phyloP scores from a whole-genome alignment of 2,888 invertebrate species.

The Cotesia congregata region DNA sequence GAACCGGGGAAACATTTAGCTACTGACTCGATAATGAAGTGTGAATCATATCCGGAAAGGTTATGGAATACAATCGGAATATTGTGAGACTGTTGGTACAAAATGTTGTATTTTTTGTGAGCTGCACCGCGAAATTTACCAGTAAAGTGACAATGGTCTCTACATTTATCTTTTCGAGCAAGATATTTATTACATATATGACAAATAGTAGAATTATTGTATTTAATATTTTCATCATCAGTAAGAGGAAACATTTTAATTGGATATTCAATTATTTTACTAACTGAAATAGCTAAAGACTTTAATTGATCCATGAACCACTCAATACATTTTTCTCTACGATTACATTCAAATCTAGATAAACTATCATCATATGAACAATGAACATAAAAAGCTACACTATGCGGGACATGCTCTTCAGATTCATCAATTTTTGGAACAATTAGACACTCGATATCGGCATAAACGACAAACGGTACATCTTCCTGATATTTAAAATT shows the following conservation, averaged over 20 bases:
- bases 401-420: constrained; percentile 38
- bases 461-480: constrained; percentile 42
- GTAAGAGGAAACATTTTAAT: constrained; percentile 34
- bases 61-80: constrained; percentile 21
- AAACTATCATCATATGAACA: constrained; percentile 32
- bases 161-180: not conserved
- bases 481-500: constrained; percentile 38
- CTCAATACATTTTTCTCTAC: not conserved
- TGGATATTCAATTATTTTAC: constrained; percentile 12
- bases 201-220: not conserved
- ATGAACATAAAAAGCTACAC: constrained; percentile 34
- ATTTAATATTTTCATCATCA: constrained; percentile 3
- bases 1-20: constrained; percentile 45
- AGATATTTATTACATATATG: not conserved
- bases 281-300: not conserved
- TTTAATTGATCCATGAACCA: not conserved
- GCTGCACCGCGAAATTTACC: not conserved
- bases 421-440: constrained; percentile 27
- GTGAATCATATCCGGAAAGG: constrained; percentile 54
- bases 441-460: constrained; percentile 43
- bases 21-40: constrained; percentile 52
- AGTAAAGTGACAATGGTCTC: constrained; percentile 7
- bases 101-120: not conserved
- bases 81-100: not conserved
- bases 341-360: constrained; percentile 30